These are phyloP conservation scores for Vulpes lagopus DNA, from an alignment of 2,113 vertebrate species.

Conservation along the genomic window DNA sequence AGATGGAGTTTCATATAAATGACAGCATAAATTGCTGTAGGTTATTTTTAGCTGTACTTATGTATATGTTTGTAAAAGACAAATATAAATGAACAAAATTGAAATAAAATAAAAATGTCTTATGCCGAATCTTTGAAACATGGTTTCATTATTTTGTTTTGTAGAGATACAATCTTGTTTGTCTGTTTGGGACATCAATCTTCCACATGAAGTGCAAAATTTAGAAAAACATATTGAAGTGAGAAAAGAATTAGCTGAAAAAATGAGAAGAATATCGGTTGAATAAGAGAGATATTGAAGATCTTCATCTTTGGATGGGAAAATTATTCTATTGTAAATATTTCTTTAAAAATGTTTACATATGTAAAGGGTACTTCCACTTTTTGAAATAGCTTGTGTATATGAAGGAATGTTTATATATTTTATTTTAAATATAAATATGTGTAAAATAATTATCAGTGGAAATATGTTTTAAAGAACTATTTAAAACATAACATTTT, in stretches of 20 bases:
- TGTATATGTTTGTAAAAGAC: neutral
- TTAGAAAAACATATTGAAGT: conserved; percentile 93
- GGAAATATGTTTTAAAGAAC: conserved; percentile 52
- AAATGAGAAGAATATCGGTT: conserved; percentile 90
- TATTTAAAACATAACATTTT: conserved; percentile 70
- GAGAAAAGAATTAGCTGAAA: conserved; percentile 91
- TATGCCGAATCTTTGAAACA: conserved; percentile 9
- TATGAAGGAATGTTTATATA: conserved; percentile 76
- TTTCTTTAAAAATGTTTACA: conserved; percentile 63
- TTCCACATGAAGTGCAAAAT: conserved; percentile 94
- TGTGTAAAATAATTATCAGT: conserved; percentile 60
- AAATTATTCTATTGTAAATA: conserved; percentile 56
- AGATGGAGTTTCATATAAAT: conserved; percentile 40
- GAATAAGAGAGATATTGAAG: conserved; percentile 81
- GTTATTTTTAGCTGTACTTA: neutral
- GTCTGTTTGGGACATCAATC: conserved; percentile 92
- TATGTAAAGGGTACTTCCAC: neutral
- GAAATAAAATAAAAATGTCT: neutral
- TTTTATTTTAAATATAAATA: conserved; percentile 76
- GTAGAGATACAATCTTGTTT: conserved; percentile 92
- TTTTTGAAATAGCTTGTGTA: conserved; percentile 54
- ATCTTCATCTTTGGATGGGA: neutral
- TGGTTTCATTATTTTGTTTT: conserved; percentile 5
- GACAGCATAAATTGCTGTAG: neutral
- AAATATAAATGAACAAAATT: conserved; percentile 61